These are phyloP conservation scores for Solenopsis fugax DNA, from an alignment of 1,140 invertebrate species.

Conservation along the genomic window DNA sequence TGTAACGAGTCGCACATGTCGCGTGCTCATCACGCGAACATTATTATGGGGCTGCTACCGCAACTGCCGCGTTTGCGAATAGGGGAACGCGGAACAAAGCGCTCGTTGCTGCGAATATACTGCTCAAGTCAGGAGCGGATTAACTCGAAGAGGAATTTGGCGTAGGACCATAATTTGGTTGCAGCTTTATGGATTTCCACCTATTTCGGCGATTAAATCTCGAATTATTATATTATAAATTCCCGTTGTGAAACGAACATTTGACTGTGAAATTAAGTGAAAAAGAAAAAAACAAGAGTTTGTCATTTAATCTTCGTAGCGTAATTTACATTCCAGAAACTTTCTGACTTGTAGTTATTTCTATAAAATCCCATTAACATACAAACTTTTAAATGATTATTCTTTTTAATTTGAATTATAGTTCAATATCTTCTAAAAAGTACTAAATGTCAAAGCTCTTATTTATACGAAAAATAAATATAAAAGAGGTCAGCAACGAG, in stretches of 20 bases:
- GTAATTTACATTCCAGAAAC: background rate
- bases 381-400: background rate
- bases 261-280: background rate
- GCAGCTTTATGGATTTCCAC: background rate
- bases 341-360: background rate
- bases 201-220: background rate
- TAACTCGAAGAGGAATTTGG: slow-evolving; percentile 29
- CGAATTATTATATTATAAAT: slow-evolving; percentile 10
- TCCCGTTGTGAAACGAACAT: background rate
- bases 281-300: background rate
- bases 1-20: slow-evolving; percentile 58
- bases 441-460: too few relatives aligned
- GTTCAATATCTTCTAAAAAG: too few relatives aligned
- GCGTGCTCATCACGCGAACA: slow-evolving; percentile 55
- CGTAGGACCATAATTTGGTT: slow-evolving; percentile 13
- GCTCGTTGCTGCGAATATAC: slow-evolving; percentile 71
- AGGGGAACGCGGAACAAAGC: slow-evolving; percentile 70
- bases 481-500: too few relatives aligned
- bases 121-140: slow-evolving; percentile 59
- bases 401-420: background rate
- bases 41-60: slow-evolving; percentile 46
- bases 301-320: background rate
- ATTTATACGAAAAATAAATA: too few relatives aligned
- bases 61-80: slow-evolving; percentile 60
- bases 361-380: background rate